Base-by-base conservation (phyloP, 2,888 invertebrate genomes). In the Onthophagus sagittarius region DNA sequence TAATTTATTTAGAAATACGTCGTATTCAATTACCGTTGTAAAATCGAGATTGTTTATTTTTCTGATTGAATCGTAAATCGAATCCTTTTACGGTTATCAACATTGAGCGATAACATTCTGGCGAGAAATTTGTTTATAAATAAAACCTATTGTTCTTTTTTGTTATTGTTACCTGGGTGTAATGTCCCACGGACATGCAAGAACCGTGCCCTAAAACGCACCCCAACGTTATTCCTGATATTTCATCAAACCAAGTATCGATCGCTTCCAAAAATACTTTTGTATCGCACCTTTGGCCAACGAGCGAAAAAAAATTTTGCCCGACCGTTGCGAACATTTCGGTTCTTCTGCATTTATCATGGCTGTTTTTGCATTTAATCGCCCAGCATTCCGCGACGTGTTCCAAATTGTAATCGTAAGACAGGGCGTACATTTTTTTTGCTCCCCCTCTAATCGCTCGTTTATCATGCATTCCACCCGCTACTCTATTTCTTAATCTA, bases 321-420 rank as follows among this genome's bases (percentile, higher is more conserved):
- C 73, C 73, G 11, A 65, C 71, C 5, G 11, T 15, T 31, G 71
- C 62, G 15, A 71, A 73, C 2, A 15, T n/a, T 39, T 67, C 62
- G 2, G 73, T 73, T 71, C 71, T 71, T 15, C 71, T 73, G 15
- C 73, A 73, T 39, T 71, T 15, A 14, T 73, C 73, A 15, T 39
- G 39, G 3, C 62, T 69, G 14, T 62, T 31, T n/a, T 9, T 13
- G 32, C 73, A 73, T 33, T 71, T 67, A 13, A 71, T 73, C 62
- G 73, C 69, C 53, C 71, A 71, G 14, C 73, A 73, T 39, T 71
- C 69, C n/a, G 73, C 73, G n/a, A 73, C 73, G 15, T 67, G 14
- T 15, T 73, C 71, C 5, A 73, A 53, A 9, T 32, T 14, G 14
- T 71, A 23, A 62, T 73, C 71, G 63, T 73, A 73, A 2, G 62